Evolutionary conservation across 2,888 invertebrate genomes (phyloP), one percentile per base, ranked within the genome.

Genomic region (Aromia moschata): DNA sequence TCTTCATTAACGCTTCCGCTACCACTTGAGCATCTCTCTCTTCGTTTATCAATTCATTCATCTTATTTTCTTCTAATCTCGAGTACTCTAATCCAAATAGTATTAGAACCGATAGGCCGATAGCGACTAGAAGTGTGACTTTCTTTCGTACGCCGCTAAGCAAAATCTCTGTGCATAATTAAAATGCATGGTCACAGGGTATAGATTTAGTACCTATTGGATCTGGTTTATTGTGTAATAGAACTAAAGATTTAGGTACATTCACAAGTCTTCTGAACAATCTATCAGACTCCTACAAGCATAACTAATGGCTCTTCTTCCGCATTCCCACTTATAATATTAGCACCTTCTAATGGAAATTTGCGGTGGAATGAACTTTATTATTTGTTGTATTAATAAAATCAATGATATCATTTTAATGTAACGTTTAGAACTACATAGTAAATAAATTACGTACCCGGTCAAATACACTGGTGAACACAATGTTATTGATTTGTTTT

Each of bases 91-190:
- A 68, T 30, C 83, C 83, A 60, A 83, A 74, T 30, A 83, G 73
- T 16, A 83, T 76, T 25, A 84, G 70, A 5, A 80, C 74, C 31
- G 83, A 65, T 10, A 81, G 68, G 14, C 78, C 71, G 3, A 76
- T 69, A 2, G 79, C 76, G 20, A 82, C 74, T 16, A 84, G 72
- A 54, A 84, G 70, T 14, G 82, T 81, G 11, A 83, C 80, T 72
- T 83, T 83, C 64, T 81, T 81, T 51, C 84, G 82, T 84, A 83
- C 53, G 80, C 80, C 52, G 83, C 81, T 37, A 82, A 72, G 46
- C 80, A 77, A 17, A 83, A 64, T 60, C 82, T 79, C 37, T 82
- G 81, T 55, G 81, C 67, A 62, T 77, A 79, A 65, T 71, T 74
- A 12, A 52, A 52, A 52, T 52, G 41, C 52, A 52, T 52, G 12